phyloP scores from a whole-genome alignment of 2,888 invertebrate species.

The Philhelius pedissequus region DNA sequence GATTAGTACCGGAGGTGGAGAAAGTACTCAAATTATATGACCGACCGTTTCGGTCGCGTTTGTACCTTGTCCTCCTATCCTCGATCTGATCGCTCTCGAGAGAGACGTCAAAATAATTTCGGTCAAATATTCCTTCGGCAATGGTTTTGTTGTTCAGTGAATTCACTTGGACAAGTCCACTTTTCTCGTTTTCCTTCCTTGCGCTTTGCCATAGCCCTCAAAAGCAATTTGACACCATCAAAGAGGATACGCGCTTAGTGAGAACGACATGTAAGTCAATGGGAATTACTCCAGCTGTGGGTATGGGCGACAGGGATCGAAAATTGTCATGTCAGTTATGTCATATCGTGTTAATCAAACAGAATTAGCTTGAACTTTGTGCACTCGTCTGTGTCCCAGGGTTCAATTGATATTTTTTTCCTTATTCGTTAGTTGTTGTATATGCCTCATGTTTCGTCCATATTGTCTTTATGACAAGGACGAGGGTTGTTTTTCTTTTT shows the following conservation, averaged over 20 bases:
- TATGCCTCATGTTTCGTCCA: constrained; percentile 19
- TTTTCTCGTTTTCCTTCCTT: constrained; percentile 16
- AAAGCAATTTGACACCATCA: constrained; percentile 63
- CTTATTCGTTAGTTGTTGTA: neutral
- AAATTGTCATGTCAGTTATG: constrained; percentile 68
- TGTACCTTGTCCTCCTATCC: neutral
- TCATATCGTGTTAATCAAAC: constrained; percentile 66
- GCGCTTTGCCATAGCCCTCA: constrained; percentile 20
- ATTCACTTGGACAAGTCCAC: constrained; percentile 61
- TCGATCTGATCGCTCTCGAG: neutral
- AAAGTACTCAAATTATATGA: constrained; percentile 42
- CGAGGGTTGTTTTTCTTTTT: constrained; percentile 11
- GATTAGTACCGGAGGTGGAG: constrained; percentile 40
- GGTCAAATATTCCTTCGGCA: constrained; percentile 48
- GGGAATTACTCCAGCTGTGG: constrained; percentile 54
- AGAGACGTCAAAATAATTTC: constrained; percentile 63
- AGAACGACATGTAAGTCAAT: constrained; percentile 45
- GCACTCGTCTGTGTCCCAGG: constrained; percentile 59
- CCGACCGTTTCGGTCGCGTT: neutral
- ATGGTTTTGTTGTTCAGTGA: constrained; percentile 58
- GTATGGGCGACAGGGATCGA: constrained; percentile 50
- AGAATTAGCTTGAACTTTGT: constrained; percentile 64
- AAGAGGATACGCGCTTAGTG: constrained; percentile 39
- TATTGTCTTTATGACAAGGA: constrained; percentile 39
- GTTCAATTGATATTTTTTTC: constrained; percentile 57